A percentile compares a stretch with the other conserved stretches of the same genome.
Conservation (phyloP, 2,888 invertebrate species). For the Schizaphis graminum region DNA sequence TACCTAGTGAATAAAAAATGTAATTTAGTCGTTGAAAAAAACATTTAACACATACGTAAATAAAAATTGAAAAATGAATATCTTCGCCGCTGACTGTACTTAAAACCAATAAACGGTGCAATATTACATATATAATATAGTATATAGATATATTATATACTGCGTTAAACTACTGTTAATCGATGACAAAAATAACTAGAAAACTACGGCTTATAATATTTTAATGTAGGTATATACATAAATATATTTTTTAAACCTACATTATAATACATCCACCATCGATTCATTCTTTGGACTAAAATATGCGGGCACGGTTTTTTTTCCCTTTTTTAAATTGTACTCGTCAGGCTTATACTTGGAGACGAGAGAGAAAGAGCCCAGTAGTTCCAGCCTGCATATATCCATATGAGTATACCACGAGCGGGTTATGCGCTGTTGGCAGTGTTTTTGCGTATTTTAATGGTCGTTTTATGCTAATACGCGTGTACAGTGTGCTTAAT, state of each 20-base stretch:
- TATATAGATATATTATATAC: too few relatives aligned
- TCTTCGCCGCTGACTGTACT: not conserved
- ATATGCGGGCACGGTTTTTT: not conserved
- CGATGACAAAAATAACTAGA: not conserved
- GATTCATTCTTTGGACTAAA: not conserved
- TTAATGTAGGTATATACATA: not conserved
- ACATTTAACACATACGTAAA: not conserved
- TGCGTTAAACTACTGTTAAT: not conserved
- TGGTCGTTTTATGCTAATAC: conserved; percentile 56
- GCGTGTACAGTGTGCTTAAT: conserved; percentile 49
- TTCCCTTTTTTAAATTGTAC: too few relatives aligned
- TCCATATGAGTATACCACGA: not conserved
- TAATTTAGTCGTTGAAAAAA: not conserved
- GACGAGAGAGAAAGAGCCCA: not conserved
- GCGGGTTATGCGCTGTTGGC: not conserved
- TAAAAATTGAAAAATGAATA: not conserved
- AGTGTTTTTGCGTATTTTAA: conserved; percentile 46
- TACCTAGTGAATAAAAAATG: not conserved
- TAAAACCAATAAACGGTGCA: not conserved
- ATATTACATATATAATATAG: not conserved
- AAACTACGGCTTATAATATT: not conserved
- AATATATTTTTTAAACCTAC: not conserved
- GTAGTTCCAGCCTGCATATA: not conserved
- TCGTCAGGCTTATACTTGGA: not conserved
- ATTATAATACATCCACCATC: not conserved